Base-by-base conservation (phyloP, 2,797 vertebrate genomes). In the Tadarida brasiliensis region DNA sequence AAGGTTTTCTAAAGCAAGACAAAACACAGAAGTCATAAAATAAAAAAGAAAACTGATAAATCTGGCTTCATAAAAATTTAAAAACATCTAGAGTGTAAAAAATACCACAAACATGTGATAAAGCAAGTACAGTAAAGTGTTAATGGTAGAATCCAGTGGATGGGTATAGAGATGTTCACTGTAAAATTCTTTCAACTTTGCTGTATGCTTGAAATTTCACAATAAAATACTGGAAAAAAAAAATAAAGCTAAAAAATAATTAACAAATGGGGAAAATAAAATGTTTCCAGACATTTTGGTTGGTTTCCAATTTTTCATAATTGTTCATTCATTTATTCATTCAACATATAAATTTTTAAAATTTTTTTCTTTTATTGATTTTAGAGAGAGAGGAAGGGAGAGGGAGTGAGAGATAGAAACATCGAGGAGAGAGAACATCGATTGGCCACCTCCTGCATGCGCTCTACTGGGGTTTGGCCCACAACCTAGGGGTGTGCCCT, bases 241-340 rank as follows among this genome's bases (percentile, higher is more conserved):
- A 17, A 28, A 56, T 26, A 91, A 82, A 84, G 71, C 67, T 77
- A 47, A 68, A 86, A 84, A 49, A 35, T 17, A 70, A 92, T 87
- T 54, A 87, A 88, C 15, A 96, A 87, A 57, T 47, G 57, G 11
- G 49, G 14, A 73, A 86, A 94, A 76, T 70, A 70, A 94, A 84
- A 65, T 56, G 24, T 63, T 82, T 84, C 22, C 57, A 94, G 39
- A n/a, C n/a, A 80, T 74, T 89, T 70, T 35, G 17, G 61, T 81
- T 80, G 19, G 51, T 44, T 92, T 89, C 20, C 28, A 89, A 59
- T 54, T 73, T 91, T 87, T 80, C 14, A 8, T 24, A 78, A 65
- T 71, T 87, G 17, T 57, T 73, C 20, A n/a, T 67, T 87, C 11
- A 76, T 71, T 88, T 49, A 63, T 51, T 84, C 57, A 87, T 47